Conservation (phyloP, 2,797 vertebrate genomes). For the Syngnathus rostellatus region DNA sequence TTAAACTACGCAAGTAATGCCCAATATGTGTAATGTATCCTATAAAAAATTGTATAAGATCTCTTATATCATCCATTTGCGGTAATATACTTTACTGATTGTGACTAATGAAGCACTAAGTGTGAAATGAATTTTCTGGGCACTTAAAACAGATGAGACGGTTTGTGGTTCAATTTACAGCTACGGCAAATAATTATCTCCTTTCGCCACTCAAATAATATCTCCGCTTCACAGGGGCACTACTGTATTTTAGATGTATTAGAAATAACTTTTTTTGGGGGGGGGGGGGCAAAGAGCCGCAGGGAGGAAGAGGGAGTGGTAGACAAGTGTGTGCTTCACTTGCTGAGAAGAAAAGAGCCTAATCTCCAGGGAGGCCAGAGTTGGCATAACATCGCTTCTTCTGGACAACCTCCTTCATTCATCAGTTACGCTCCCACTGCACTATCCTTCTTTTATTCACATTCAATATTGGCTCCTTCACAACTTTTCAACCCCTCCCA, state of each 20-base stretch:
- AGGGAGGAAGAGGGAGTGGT: conserved; percentile 29
- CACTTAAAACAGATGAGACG: conserved; percentile 1
- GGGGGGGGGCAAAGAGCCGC: conserved; percentile 16
- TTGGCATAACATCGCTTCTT: conserved; percentile 40
- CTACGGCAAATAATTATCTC: not conserved
- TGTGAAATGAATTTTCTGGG: conserved; percentile 3
- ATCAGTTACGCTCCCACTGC: not conserved
- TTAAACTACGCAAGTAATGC: not conserved
- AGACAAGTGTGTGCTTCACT: conserved; percentile 28
- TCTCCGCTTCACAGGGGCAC: not conserved
- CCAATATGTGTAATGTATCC: no score
- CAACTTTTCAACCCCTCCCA: not conserved
- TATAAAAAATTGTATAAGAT: not conserved
- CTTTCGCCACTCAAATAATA: not conserved
- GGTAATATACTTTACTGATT: not conserved
- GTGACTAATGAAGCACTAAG: not conserved
- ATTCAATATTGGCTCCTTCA: conserved; percentile 4
- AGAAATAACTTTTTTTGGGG: conserved; percentile 12
- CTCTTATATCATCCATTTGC: not conserved
- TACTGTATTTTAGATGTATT: conserved; percentile 6
- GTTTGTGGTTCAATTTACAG: not conserved
- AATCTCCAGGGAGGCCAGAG: conserved; percentile 48
- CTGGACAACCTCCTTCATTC: conserved; percentile 26
- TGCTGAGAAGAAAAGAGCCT: conserved; percentile 42
- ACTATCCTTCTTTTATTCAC: conserved; percentile 18